A percentile compares a stretch with the other conserved stretches of the same genome.
phyloP scores from a whole-genome alignment of 2,797 vertebrate genomes.

The Denticeps clupeoides region DNA sequence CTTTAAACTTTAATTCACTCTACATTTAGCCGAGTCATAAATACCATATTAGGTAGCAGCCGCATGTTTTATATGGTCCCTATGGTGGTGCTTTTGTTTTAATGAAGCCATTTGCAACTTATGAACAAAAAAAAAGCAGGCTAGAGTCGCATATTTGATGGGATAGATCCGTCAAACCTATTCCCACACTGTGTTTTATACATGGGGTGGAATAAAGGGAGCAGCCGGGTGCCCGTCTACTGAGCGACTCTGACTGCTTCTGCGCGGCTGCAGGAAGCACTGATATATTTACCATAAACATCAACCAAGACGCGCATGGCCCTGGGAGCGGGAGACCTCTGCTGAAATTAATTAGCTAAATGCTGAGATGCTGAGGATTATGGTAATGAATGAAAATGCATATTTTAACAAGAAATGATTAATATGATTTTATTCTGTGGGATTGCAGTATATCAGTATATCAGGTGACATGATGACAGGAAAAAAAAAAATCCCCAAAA shows the following conservation, averaged over 20 bases:
- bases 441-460: too few relatives aligned
- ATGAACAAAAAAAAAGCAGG: conserved; percentile 61
- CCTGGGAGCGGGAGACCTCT: too few relatives aligned
- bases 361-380: too few relatives aligned
- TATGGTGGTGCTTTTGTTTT: conserved; percentile 94
- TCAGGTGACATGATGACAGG: too few relatives aligned
- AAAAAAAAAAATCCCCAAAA: too few relatives aligned
- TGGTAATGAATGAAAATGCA: not conserved
- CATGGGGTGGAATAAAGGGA: conserved; percentile 68
- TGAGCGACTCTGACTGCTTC: not conserved
- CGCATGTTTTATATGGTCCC: conserved; percentile 83
- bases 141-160: conserved; percentile 74
- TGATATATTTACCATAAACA: too few relatives aligned
- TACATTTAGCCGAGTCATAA: conserved; percentile 97
- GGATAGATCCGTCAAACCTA: conserved; percentile 87
- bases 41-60: conserved; percentile 94
- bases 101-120: conserved; percentile 99
- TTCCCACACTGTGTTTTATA: conserved; percentile 87
- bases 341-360: too few relatives aligned
- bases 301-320: too few relatives aligned
- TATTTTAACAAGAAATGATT: not conserved
- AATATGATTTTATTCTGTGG: too few relatives aligned
- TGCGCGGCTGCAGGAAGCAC: not conserved
- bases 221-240: conserved; percentile 44
- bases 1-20: conserved; percentile 99